Conservation (phyloP, 2,888 invertebrate species). For the Allophyes oxyacanthae region DNA sequence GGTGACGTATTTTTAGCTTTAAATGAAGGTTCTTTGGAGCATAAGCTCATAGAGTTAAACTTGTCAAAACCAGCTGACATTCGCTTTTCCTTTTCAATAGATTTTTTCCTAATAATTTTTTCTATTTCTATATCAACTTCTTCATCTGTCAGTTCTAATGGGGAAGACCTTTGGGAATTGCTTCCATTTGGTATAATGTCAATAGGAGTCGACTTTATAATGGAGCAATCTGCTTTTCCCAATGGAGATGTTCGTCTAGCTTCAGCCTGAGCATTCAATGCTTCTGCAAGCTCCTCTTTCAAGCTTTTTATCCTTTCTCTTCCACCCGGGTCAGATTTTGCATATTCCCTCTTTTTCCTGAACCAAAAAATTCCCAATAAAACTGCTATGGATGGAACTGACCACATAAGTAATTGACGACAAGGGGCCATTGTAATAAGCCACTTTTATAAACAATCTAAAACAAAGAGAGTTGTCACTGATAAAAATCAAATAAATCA, state of each 20-base stretch:
- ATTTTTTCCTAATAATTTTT: slow-evolving; percentile 90
- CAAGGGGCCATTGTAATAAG: slow-evolving; percentile 93
- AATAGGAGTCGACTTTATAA: slow-evolving; percentile 91
- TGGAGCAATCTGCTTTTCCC: slow-evolving; percentile 77
- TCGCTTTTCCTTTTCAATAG: slow-evolving; percentile 80
- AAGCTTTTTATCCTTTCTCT: slow-evolving; percentile 86
- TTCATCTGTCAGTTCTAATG: slow-evolving; percentile 90
- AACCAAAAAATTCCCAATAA: slow-evolving; percentile 95
- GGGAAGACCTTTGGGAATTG: slow-evolving; percentile 88
- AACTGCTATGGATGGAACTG: slow-evolving; percentile 94
- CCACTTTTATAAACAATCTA: slow-evolving; percentile 91
- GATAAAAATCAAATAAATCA: slow-evolving; percentile 40
- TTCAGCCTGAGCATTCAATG: slow-evolving; percentile 78
- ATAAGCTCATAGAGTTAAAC: slow-evolving; percentile 57
- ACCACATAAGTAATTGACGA: slow-evolving; percentile 94
- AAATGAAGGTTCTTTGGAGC: slow-evolving; percentile 65
- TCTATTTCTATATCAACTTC: slow-evolving; percentile 92
- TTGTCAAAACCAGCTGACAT: slow-evolving; percentile 73
- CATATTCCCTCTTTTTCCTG: slow-evolving; percentile 93
- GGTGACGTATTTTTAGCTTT: slow-evolving; percentile 63
- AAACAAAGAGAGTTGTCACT: slow-evolving; percentile 70
- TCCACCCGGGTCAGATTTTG: slow-evolving; percentile 93
- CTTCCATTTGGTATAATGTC: slow-evolving; percentile 90
- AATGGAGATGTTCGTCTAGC: slow-evolving; percentile 81
- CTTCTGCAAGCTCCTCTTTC: slow-evolving; percentile 86